Percentiles rank a stretch among this genome's conserved stretches.
Evolutionary conservation across 1,140 invertebrate species (phyloP).

Genomic region (Drosophila lacertosa): DNA sequence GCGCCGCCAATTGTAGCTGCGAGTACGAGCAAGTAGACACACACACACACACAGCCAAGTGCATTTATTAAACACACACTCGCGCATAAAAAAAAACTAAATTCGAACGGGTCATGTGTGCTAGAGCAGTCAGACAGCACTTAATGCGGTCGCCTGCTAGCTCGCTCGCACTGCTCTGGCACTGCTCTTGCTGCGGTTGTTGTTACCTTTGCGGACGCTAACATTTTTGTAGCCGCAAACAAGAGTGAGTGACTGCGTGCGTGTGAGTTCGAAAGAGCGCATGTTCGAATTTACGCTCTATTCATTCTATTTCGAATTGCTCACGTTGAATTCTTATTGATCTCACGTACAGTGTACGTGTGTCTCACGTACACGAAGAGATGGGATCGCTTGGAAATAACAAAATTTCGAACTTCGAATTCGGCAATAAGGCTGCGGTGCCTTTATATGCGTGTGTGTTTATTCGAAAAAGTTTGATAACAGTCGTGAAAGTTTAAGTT

Average conservation of each 20-base stretch:
- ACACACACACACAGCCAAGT: conserved; percentile 44
- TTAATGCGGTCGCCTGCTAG: conserved; percentile 40
- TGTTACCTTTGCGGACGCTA: conserved; percentile 71
- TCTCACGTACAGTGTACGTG: conserved; percentile 58
- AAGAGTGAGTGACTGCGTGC: conserved; percentile 21
- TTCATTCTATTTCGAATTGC: conserved; percentile 37
- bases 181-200: conserved; percentile 51
- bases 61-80: conserved; percentile 62
- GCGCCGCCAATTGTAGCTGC: conserved; percentile 74
- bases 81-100: conserved; percentile 40
- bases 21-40: conserved; percentile 70
- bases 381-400: conserved; percentile 30
- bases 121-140: conserved; percentile 53
- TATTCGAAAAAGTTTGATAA: conserved; percentile 41
- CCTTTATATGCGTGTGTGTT: conserved; percentile 13
- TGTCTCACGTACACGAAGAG: conserved; percentile 29
- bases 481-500: conserved; percentile 35
- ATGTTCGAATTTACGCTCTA: conserved; percentile 57
- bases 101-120: conserved; percentile 49
- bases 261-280: conserved; percentile 69
- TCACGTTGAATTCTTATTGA: conserved; percentile 64
- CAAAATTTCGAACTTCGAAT: conserved; percentile 47
- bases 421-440: not conserved
- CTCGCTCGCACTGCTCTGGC: conserved; percentile 42
- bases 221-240: conserved; percentile 65